Evolutionary conservation across 2,113 vertebrate genomes (phyloP).

Genomic region (Hiodon tergisus): DNA sequence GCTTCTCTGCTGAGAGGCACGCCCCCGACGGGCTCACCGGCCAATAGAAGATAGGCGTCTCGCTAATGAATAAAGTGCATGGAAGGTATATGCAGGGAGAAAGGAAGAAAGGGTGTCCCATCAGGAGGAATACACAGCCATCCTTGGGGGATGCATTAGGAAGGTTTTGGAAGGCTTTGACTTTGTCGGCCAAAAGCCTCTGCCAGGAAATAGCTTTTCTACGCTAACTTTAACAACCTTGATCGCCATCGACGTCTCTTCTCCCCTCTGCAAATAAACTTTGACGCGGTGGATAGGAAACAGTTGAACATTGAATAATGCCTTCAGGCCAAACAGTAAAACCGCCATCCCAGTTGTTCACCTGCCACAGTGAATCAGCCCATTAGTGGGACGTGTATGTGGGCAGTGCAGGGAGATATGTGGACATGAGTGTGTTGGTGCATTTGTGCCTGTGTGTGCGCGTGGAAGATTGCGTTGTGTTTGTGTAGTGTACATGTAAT

Average conservation of each 20-base stretch:
- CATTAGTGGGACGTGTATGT: constrained; percentile 40
- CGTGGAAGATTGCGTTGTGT: neutral
- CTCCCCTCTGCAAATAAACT: constrained; percentile 74
- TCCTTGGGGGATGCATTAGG: neutral
- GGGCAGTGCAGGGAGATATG: constrained; percentile 35
- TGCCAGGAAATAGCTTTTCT: constrained; percentile 60
- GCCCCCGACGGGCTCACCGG: neutral
- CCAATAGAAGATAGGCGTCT: neutral
- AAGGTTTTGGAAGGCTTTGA: neutral
- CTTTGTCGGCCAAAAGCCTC: neutral
- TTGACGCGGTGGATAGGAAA: constrained; percentile 78
- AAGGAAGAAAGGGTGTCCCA: neutral
- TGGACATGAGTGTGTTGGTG: neutral
- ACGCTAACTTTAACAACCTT: constrained; percentile 24
- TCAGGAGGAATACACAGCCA: neutral
- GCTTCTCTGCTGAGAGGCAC: neutral
- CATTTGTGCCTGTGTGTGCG: neutral
- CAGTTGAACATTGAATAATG: constrained; percentile 78
- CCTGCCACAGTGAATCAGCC: constrained; percentile 57
- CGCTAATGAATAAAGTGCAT: neutral
- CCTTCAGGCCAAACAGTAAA: constrained; percentile 75
- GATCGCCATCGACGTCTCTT: constrained; percentile 26
- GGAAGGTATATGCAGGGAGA: neutral
- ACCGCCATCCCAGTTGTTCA: constrained; percentile 74
- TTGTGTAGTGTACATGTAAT: neutral